Percentiles rank a stretch among this genome's conserved stretches.
These are phyloP conservation scores for Scrobipalpa costella DNA, from an alignment of 2,888 invertebrate genomes.

Conservation along the genomic window DNA sequence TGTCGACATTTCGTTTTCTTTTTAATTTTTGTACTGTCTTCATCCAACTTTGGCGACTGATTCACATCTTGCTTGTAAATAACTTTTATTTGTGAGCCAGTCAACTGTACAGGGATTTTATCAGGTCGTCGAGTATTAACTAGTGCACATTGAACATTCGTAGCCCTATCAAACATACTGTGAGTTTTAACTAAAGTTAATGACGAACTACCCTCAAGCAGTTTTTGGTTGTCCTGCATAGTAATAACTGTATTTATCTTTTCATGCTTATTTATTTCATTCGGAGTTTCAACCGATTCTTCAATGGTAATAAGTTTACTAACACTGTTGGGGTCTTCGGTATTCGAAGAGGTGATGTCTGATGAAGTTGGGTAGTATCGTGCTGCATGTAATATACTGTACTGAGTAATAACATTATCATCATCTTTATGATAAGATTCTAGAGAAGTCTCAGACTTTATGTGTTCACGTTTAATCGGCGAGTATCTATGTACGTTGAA, in stretches of 20 bases:
- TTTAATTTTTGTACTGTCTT: neutral
- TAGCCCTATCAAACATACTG: neutral
- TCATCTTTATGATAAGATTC: neutral
- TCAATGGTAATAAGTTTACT: constrained; percentile 41
- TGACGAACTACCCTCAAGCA: constrained; percentile 58
- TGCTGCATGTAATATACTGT: neutral
- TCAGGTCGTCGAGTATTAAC: no score
- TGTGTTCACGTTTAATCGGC: constrained; percentile 35
- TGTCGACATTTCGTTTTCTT: neutral
- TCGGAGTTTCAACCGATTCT: constrained; percentile 41
- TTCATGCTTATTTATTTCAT: constrained; percentile 42
- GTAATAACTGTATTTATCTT: constrained; percentile 62
- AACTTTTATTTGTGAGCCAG: no score
- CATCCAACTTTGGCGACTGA: neutral
- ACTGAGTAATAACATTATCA: neutral
- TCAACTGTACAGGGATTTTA: no score
- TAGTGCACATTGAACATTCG: no score
- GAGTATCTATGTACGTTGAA: constrained; percentile 51
- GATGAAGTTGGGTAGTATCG: neutral
- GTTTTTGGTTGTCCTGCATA: constrained; percentile 62
- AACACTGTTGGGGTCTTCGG: neutral
- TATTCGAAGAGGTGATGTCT: neutral
- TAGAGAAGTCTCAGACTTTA: neutral
- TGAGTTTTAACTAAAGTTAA: constrained; percentile 58
- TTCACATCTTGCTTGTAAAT: no score